These are phyloP conservation scores for Lamellibrachia columna DNA, from an alignment of 2,888 invertebrate genomes.

Conservation along the genomic window DNA sequence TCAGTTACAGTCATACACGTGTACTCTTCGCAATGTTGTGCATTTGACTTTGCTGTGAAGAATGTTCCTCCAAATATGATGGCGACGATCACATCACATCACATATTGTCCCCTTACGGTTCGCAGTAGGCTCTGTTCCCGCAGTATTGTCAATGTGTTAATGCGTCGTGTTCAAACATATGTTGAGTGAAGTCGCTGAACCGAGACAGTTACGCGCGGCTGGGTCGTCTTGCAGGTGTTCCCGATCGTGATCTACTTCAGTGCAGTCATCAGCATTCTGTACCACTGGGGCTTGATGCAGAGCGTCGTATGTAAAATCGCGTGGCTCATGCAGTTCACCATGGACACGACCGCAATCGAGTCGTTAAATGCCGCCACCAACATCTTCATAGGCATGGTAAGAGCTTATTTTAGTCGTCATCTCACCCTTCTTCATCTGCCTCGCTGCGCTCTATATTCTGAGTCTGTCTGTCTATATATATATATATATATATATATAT, in stretches of 20 bases:
- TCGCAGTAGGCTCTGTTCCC: too few relatives aligned
- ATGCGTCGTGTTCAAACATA: background rate
- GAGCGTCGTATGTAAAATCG: conserved; percentile 80
- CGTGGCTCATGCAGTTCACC: conserved; percentile 74
- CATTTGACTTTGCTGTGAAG: too few relatives aligned
- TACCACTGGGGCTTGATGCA: conserved; percentile 89
- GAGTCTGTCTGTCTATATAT: too few relatives aligned
- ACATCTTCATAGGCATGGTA: conserved; percentile 93
- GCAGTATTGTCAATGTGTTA: too few relatives aligned
- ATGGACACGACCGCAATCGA: conserved; percentile 84
- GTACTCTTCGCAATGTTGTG: too few relatives aligned
- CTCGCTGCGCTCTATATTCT: too few relatives aligned
- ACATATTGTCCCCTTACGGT: too few relatives aligned
- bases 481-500: too few relatives aligned
- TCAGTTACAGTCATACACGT: too few relatives aligned
- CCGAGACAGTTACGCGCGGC: background rate
- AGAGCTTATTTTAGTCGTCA: conserved; percentile 42
- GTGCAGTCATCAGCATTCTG: conserved; percentile 85
- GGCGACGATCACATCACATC: too few relatives aligned
- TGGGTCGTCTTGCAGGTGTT: conserved; percentile 68
- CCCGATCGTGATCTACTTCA: conserved; percentile 91
- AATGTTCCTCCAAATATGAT: too few relatives aligned
- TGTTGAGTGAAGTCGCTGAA: background rate
- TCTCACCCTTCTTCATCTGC: too few relatives aligned
- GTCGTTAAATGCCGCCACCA: conserved; percentile 89